Evolutionary conservation across 2,888 invertebrate species (phyloP), one percentile per base, ranked within the genome.

Genomic region (Brachynemurus nebulosus): DNA sequence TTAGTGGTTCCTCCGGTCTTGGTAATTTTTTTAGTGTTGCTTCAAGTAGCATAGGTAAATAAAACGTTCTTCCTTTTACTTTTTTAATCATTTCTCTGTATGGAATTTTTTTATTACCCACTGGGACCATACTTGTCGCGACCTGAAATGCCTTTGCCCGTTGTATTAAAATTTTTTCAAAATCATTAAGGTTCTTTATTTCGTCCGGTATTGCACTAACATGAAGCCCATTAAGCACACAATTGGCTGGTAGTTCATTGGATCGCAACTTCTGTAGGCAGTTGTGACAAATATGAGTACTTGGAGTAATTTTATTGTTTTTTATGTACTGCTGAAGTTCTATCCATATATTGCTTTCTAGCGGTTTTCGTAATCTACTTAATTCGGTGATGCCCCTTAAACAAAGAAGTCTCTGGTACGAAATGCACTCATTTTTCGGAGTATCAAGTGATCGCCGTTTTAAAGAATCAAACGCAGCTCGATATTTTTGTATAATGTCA

Each of bases 81-180:
- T n/a, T n/a, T n/a, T n/a, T n/a, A n/a, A n/a, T n/a, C 43, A 55
- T 55, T 23, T 53, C 41, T 20, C 46, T 46, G 45, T 53, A 45
- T 8, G 57, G 58, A 45, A 57, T 5, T 40, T 23, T 25, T 51
- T 56, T 54, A 14, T 57, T 59, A 30, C 52, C 52, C 4, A 61
- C 58, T 6, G 59, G 51, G 37, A 49, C 52, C 53, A 59, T 54
- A 36, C 44, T 40, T 33, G 48, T 38, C n/a, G 60, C 50, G 2
- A 55, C 55, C 52, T 61, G 59, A 49, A 59, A 59, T 4, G 60
- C 56, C 53, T 58, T 59, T 12, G 57, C 57, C 47, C 54, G 42
- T 48, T 57, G 55, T 39, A 57, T 56, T 6, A 57, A 51, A 9
- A 53, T 50, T 48, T 50, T 53, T 48, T 58, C 52, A 45, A 48